Conservation (phyloP, 2,888 invertebrate genomes). For the Caenorhabditis sp. region DNA sequence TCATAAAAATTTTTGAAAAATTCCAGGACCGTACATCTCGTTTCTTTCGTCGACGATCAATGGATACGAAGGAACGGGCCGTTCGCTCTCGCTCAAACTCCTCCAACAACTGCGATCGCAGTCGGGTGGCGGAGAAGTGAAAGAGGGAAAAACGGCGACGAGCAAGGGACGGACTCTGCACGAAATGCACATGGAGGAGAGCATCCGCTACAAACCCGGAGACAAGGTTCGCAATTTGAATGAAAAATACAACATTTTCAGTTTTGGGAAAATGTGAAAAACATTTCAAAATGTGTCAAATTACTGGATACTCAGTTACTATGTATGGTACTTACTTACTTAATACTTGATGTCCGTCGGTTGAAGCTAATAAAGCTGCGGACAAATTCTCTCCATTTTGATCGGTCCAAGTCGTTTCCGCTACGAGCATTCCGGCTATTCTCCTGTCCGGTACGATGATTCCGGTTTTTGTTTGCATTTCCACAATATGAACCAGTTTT, state of each 20-base stretch:
- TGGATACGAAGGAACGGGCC: conserved; percentile 89
- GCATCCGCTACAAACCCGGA: conserved; percentile 89
- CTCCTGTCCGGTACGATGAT: no score
- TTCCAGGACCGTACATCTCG: conserved; percentile 72
- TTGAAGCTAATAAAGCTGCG: no score
- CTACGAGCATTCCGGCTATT: no score
- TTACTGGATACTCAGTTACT: no score
- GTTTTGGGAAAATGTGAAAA: not conserved
- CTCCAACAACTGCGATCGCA: conserved; percentile 87
- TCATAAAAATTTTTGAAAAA: not conserved
- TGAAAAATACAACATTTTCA: not conserved
- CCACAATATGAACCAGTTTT: no score
- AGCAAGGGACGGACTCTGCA: conserved; percentile 79
- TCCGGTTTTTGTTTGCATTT: no score
- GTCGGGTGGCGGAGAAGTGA: conserved; percentile 60
- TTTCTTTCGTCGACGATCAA: conserved; percentile 97
- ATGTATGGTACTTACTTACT: no score
- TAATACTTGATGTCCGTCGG: no score
- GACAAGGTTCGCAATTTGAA: conserved; percentile 58
- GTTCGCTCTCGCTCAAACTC: conserved; percentile 94
- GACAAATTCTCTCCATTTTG: no score
- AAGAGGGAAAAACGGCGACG: conserved; percentile 47
- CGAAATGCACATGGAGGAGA: conserved; percentile 88
- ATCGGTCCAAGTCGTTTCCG: no score
- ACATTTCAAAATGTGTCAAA: no score